phyloP scores from a whole-genome alignment of 2,888 invertebrate genomes.

The Drosophila engyochracea region DNA sequence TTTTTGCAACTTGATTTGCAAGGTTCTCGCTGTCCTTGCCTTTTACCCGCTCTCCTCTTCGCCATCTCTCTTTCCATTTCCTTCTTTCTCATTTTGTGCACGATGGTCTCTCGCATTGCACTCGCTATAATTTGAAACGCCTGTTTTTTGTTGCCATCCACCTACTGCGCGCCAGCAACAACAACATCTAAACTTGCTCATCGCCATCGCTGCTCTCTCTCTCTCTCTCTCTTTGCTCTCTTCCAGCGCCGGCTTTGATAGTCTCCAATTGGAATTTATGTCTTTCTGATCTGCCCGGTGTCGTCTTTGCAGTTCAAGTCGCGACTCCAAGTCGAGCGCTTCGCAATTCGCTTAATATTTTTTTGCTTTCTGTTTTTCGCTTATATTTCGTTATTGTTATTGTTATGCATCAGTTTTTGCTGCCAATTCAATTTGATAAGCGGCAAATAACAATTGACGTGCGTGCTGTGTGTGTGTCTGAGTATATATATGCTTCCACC shows the following conservation, averaged over 20 bases:
- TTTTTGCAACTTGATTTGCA: conserved; percentile 6
- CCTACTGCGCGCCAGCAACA: conserved; percentile 24
- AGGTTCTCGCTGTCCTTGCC: background rate
- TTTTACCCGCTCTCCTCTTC: background rate
- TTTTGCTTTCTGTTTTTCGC: conserved; percentile 11
- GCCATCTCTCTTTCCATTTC: background rate
- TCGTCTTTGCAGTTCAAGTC: conserved; percentile 61
- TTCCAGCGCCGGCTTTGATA: conserved; percentile 37
- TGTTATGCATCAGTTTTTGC: conserved; percentile 52
- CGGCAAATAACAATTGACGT: conserved; percentile 61
- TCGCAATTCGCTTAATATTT: conserved; percentile 36
- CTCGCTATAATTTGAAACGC: conserved; percentile 63
- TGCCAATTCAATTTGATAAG: conserved; percentile 71
- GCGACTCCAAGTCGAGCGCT: conserved; percentile 58
- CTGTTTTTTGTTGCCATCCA: conserved; percentile 39
- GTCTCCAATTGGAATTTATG: conserved; percentile 50
- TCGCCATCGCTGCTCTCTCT: background rate
- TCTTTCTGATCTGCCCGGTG: conserved; percentile 30
- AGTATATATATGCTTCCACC: conserved; percentile 18
- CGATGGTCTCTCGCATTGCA: conserved; percentile 53
- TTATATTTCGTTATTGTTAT: conserved; percentile 32
- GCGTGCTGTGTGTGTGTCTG: conserved; percentile 25
- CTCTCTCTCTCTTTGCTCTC: background rate
- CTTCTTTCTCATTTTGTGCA: background rate
- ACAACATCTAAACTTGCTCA: conserved; percentile 31